These are phyloP conservation scores for Gallinago media DNA, from an alignment of 2,113 vertebrate species.

Conservation along the genomic window DNA sequence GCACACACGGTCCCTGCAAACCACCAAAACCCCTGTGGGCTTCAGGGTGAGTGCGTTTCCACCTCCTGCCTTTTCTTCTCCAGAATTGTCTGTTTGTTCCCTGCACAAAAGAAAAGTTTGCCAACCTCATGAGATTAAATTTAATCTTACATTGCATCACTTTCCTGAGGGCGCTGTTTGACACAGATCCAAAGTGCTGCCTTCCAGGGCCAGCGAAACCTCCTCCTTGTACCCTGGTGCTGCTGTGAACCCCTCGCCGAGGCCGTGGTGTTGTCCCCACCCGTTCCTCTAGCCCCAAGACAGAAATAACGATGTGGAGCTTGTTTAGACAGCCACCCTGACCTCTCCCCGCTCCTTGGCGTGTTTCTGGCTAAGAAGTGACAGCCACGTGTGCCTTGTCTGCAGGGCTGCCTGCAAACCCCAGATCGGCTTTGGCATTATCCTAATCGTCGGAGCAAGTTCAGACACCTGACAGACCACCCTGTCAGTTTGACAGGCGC, in stretches of 20 bases:
- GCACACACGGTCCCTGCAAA: slow-evolving; percentile 48
- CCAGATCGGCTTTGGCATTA: slow-evolving; percentile 87
- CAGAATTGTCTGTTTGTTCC: not conserved
- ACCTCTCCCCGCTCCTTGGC: not conserved
- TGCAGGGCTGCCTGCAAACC: slow-evolving; percentile 76
- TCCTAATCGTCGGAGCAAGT: slow-evolving; percentile 78
- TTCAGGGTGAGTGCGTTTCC: slow-evolving; percentile 6
- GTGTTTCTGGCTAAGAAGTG: not conserved
- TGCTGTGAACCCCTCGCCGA: fast-evolving
- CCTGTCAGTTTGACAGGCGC: slow-evolving; percentile 83
- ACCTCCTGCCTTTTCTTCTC: not conserved
- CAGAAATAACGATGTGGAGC: not conserved
- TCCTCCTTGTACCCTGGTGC: fast-evolving
- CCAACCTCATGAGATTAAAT: not conserved
- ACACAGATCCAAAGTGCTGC: not conserved
- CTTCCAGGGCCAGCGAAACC: not conserved
- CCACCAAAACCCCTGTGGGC: slow-evolving; percentile 56
- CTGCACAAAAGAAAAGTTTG: not conserved
- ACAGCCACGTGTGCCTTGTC: not conserved
- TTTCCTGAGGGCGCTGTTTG: not conserved
- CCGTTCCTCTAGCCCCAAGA: not conserved
- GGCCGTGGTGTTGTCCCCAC: not conserved
- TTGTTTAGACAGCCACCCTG: not conserved
- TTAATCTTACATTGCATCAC: not conserved
- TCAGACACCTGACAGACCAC: slow-evolving; percentile 84